Base-by-base conservation (phyloP, 2,113 vertebrate genomes). In the Chloroceryle aenea region DNA sequence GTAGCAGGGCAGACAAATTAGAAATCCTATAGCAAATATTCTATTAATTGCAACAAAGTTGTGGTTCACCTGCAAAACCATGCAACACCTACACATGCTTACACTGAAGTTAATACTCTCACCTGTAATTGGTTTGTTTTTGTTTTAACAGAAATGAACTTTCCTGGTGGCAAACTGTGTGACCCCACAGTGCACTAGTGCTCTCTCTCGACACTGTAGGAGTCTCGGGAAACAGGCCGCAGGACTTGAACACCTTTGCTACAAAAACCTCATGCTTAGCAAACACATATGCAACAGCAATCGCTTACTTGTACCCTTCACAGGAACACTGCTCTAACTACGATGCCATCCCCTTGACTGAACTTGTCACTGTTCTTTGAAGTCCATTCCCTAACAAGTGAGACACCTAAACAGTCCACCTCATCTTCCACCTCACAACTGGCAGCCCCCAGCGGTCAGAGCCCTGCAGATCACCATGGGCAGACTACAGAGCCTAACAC, bases 241-340 rank as follows among this genome's bases (percentile, higher is more conserved):
- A 73, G 16, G 50, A 18, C 32, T 40, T 52, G 0, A 73, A 38
- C 40, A 42, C 10, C 5, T 62, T 66, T 38, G 20, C 23, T 8
- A 77, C 59, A 52, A 63, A 66, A 6, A 0, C 20, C 68, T 64
- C 4, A 1, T 2, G 12, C 69, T 69, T 6, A 27, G 23, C 1
- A 0, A 72, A 43, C 58, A 25, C 0, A 1, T 1, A 30, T 0
- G 3, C 10, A 38, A 19, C 48, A 34, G 81, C n/a, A 58, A 34
- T 22, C 2, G 4, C 19, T 72, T n/a, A 12, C 69, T 43, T 4
- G 2, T 5, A 52, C 32, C 48, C 34, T 29, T 42, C 45, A 6
- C 34, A 18, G 0, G 0, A 45, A 18, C 9, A 0, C 40, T 30
- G 63, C 50, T 32, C 40, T 36, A 61, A 73, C 43, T 10, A 4